Conservation (phyloP, 2,888 invertebrate genomes). For the Eupelmus urozonus region DNA sequence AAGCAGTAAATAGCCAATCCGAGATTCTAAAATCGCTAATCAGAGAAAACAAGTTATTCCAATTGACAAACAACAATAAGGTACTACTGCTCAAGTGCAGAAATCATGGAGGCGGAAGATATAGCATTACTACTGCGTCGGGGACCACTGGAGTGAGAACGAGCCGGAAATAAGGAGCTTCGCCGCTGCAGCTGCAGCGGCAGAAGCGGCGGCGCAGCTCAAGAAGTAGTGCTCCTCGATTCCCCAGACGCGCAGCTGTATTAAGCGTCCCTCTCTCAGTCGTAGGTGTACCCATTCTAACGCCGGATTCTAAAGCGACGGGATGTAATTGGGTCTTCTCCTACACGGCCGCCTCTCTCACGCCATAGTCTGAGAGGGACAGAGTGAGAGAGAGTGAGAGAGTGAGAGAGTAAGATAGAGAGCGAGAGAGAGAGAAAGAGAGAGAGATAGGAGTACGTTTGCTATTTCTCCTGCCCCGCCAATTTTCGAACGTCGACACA, state of each 20-base stretch:
- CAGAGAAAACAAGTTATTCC: neutral
- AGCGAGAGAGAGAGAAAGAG: neutral
- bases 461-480: conserved; percentile 30
- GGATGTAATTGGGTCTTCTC: conserved; percentile 68
- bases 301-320: conserved; percentile 64
- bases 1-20: too few species aligned
- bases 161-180: conserved; percentile 39
- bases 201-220: neutral
- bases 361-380: neutral
- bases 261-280: conserved; percentile 13
- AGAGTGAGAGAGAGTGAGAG: neutral
- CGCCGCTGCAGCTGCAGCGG: neutral
- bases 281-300: conserved; percentile 22
- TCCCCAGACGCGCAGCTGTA: conserved; percentile 36
- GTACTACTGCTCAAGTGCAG: neutral
- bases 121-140: neutral
- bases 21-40: too few species aligned
- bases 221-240: conserved; percentile 8
- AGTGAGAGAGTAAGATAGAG: neutral
- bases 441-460: neutral
- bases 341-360: conserved; percentile 42
- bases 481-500: conserved; percentile 44
- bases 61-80: neutral
- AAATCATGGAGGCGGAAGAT: conserved; percentile 14
- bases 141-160: neutral